Base-by-base conservation (phyloP, 2,113 vertebrate species). In the Uria lomvia region DNA sequence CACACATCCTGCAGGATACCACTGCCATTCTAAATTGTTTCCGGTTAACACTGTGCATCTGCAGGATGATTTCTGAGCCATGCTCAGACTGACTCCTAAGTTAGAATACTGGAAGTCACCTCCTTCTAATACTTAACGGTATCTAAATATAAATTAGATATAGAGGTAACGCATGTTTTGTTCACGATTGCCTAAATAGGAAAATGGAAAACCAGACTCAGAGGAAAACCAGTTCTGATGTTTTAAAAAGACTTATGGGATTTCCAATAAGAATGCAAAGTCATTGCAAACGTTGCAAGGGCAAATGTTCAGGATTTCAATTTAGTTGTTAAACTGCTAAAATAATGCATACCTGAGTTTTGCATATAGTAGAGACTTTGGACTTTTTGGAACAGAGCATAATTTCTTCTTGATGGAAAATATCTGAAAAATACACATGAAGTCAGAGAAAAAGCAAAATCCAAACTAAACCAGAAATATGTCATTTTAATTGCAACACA, bases 1-100 rank as follows among this genome's bases (percentile, higher is more conserved):
- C 96, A 96, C 92, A 98, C 97, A 97, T 98, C 97, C 97, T 98
- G 96, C 94, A 98, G 97, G 97, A 98, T 98, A 97, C 97, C 97
- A 68, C 97, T 90, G 92, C 82, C 93, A 63, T 22, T 81, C 94
- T 97, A 15, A 66, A 97, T 97, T 97, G 96, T 5, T 98, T 98
- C 97, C 97, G 83, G 92, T 79, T 79, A 97, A 75, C 79, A 38
- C 84, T 92, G 52, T 81, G 88, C 93, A 82, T 95, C 93, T 96
- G 94, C 90, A 59, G 52, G 71, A 92, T 52, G 53, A 94, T 78
- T 83, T 52, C 92, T 86, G 62, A 79, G 88, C 92, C 3, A 0
- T 24, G 45, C 74, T 96, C 60, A 73, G 38, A 5, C 45, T 30
- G 42, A 26, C 75, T 86, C 38, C 76, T 24, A 6, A 23, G 42